Evolutionary conservation across 2,888 invertebrate species (phyloP), one percentile per base, ranked within the genome.

Genomic region (Mylabris sibirica): DNA sequence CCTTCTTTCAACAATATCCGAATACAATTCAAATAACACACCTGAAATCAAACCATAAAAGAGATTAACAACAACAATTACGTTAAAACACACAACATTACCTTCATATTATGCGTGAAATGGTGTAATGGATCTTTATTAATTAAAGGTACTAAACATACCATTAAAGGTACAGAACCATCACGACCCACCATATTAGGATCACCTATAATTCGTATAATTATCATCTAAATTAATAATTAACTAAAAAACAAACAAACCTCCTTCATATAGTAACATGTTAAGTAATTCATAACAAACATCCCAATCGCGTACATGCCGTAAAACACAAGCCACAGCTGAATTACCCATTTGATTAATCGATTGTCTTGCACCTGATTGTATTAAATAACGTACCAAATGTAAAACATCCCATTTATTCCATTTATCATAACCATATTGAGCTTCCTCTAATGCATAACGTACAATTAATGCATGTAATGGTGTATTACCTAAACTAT

Each of bases 381-480:
- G 89, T 44, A 91, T 82, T 65, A 91, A 81, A 76, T 84, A 84
- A 14, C 90, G 84, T 38, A 92, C 90, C 75, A 92, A 86, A 82
- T 91, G 91, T 64, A 93, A 83, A 60, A 93, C 90, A 80, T 92
- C 92, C 89, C 92, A 92, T 79, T 92, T 92, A 77, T 90, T 90
- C 91, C 91, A 92, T 71, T 90, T 90, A 76, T 90, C 89, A 77
- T 90, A 90, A 8, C 90, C 91, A 77, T 90, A 90, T 68, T 83
- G 81, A 17, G 90, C 90, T 81, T 92, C 92, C 81, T 92, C 92
- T 72, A 92, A 79, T 0, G 91, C 91, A 81, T 91, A 91, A 26
- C 90, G 85, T 3, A 89, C 88, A 63, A 89, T 88, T 2, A 89
- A 80, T 0, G 89, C 91, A 83, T 93, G 92, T 12, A 93, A 83